Evolutionary conservation across 1,140 invertebrate genomes (phyloP), one percentile per base, ranked within the genome.

Genomic region (Hormaphis cornu): DNA sequence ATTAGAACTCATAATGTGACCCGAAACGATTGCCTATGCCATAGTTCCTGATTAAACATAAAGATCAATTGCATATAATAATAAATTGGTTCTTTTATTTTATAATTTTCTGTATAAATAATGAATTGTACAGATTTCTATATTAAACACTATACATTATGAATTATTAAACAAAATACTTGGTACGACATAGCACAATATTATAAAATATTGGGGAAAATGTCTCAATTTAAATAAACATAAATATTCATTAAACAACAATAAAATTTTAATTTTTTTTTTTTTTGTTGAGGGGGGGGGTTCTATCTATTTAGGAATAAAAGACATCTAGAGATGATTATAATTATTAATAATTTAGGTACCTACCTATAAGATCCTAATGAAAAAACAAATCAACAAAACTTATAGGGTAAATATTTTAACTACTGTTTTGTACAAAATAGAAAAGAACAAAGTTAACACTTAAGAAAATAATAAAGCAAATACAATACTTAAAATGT

Each of bases 41-140:
- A n/a, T n/a, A n/a, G n/a, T n/a, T n/a, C n/a, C n/a, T n/a, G n/a
- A n/a, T n/a, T n/a, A n/a, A n/a, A n/a, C n/a, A n/a, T n/a, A 53
- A 26, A 35, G 12, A 35, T 12, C n/a, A 22, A 56, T 26, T 26
- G 5, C 40, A 30, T 44, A 35, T 66, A 48, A 66, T 66, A 66
- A 66, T 66, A 66, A 66, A 66, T 66, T 66, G 61, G 61, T 66
- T 63, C 61, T 66, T 66, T 66, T 66, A 66, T 66, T 50, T 66
- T 63, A n/a, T 33, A 16, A 33, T 48, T 63, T 63, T 48, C 61
- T 66, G 61, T 48, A 46, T 66, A 66, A 66, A 66, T 66, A 63
- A 63, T 44, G 40, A 46, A 63, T 66, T 66, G 44, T 66, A 66
- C 61, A 66, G 61, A 66, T 50, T 61, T 48, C 61, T 66, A 66